Evolutionary conservation across 1,140 invertebrate species (phyloP), one percentile per base, ranked within the genome.

Genomic region (Papilio machaon): DNA sequence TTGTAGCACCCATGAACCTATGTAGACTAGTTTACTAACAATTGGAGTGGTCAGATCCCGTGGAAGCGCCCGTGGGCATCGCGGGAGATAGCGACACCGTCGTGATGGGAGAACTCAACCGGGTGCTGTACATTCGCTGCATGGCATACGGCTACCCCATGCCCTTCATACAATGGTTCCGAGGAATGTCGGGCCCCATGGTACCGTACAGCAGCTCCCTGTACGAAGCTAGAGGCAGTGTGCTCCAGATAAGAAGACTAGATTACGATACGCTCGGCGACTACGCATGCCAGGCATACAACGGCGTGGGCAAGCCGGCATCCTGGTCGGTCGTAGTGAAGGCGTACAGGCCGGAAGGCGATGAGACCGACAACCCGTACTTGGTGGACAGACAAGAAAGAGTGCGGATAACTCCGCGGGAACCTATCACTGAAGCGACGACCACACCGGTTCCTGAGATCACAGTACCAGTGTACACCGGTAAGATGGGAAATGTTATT

Each of bases 201-300:
- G 95, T 98, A 87, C 97, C 98, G 1, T 92, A 97, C 19, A 95
- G 95, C 60, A 97, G 96, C 58, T 94, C 96, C 2, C 94, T 96
- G 23, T 98, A 97, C 84, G 97, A 98, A 87, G 97, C 97, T 84
- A 95, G 96, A 35, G 95, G 96, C 23, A 97, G 98, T 87, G 96
- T 97, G 0, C 95, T 99, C 5, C 94, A 96, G 58, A 97, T 99
- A 86, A 95, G 96, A 73, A 94, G 96, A 0, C 96, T 99, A 1
- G 95, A 96, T 8, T 82, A 97, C 1, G 95, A 96, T 17, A 97
- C 96, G 84, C 95, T 98, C 4, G 98, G 98, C 13, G 94, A 96
- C n/a, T 98, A 98, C 91, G 97, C 96, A 0, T 99, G 98, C 88
- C 97, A 98, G 87, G 97, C 97, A 1, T 98, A 97, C 91, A 98